Evolutionary conservation across 2,113 vertebrate genomes (phyloP).

Genomic region (Malurus alboscapulatus): DNA sequence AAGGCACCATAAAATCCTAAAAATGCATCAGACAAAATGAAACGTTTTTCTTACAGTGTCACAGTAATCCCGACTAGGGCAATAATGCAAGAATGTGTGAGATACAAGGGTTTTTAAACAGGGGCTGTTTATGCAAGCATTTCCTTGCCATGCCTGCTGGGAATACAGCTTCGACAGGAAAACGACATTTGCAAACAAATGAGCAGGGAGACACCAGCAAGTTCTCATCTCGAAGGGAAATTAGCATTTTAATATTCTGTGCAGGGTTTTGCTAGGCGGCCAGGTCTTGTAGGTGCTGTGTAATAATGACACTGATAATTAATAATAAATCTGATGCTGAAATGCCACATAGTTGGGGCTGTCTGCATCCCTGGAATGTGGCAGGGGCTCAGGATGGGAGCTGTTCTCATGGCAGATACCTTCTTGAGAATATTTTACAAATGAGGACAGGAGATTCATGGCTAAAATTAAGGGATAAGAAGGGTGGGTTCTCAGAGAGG

Average conservation of each 20-base stretch:
- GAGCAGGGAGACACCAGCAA: constrained; percentile 35
- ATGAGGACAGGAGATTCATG: neutral
- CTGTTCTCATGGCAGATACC: neutral
- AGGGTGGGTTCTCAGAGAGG: neutral
- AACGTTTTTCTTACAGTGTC: neutral
- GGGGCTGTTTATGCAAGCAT: neutral
- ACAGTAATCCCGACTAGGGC: neutral
- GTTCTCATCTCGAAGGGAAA: constrained; percentile 21
- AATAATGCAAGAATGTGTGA: neutral
- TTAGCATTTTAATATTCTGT: constrained; percentile 52
- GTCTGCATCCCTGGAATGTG: neutral
- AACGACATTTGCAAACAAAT: constrained; percentile 61
- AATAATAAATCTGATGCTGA: constrained; percentile 29
- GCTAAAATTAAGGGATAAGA: neutral
- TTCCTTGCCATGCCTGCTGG: constrained; percentile 1
- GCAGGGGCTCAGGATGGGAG: neutral
- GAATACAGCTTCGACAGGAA: constrained; percentile 9
- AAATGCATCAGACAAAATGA: neutral
- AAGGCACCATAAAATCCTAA: neutral
- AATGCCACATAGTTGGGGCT: neutral
- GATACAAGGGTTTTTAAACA: neutral
- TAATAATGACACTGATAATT: constrained; percentile 6
- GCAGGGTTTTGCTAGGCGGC: neutral
- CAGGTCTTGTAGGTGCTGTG: neutral
- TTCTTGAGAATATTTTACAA: neutral